Conservation (phyloP, 2,113 vertebrate genomes). For the Ictalurus punctatus region DNA sequence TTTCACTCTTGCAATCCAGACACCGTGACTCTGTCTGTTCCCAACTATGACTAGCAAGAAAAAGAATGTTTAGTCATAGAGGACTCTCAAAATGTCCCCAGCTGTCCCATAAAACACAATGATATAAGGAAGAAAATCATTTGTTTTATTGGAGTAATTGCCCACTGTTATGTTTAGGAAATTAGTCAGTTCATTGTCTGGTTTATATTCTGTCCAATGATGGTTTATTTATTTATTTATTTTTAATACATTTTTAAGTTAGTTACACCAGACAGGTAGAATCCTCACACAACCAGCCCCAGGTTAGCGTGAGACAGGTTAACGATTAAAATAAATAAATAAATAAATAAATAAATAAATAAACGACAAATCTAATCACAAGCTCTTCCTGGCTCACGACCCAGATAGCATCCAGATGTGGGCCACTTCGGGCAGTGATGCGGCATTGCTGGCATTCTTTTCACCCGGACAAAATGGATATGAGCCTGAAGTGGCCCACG, state of each 20-base stretch:
- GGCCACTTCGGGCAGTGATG: too few species aligned
- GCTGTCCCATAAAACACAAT: slow-evolving; percentile 6
- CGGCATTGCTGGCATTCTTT: too few species aligned
- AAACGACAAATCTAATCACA: slow-evolving; percentile 43
- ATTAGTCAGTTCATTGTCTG: not conserved
- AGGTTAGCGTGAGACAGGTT: not conserved
- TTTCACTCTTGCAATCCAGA: not conserved
- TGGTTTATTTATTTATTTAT: not conserved
- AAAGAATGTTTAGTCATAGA: not conserved
- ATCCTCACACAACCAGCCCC: not conserved
- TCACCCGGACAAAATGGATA: too few species aligned
- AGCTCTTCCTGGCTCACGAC: not conserved
- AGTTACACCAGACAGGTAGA: not conserved
- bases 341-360: slow-evolving; percentile 16
- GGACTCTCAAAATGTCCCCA: slow-evolving; percentile 2
- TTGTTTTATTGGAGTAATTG: not conserved
- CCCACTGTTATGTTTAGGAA: not conserved
- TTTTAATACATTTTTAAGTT: too few species aligned
- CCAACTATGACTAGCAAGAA: slow-evolving; percentile 2
- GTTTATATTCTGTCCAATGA: slow-evolving; percentile 4
- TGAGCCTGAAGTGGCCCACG: too few species aligned
- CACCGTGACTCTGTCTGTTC: not conserved
- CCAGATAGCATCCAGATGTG: too few species aligned
- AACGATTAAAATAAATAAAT: not conserved
- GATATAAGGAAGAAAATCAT: not conserved